These are phyloP conservation scores for Harpegnathos saltator DNA, from an alignment of 1,140 invertebrate genomes.

Conservation along the genomic window DNA sequence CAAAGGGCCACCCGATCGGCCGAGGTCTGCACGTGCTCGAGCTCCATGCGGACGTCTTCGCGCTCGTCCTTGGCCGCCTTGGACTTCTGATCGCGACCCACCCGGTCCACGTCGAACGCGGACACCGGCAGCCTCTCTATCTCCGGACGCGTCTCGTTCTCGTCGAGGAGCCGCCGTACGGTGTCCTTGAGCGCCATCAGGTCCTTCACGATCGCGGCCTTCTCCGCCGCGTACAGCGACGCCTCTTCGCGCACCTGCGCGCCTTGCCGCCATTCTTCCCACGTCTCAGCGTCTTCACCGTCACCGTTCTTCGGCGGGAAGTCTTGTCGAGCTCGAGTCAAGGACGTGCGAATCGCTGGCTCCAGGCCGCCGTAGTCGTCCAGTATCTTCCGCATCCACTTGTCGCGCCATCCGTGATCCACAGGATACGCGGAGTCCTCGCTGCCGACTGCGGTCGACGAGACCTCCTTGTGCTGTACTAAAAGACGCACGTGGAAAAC, in stretches of 20 bases:
- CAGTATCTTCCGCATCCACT: constrained; percentile 54
- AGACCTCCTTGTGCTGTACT: constrained; percentile 49
- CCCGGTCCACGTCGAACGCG: constrained; percentile 78
- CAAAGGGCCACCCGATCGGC: constrained; percentile 81
- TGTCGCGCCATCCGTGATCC: constrained; percentile 51
- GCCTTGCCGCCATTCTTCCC: constrained; percentile 77
- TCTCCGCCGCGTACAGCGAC: constrained; percentile 52
- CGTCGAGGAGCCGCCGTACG: constrained; percentile 73
- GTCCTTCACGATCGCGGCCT: constrained; percentile 62
- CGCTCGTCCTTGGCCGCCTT: constrained; percentile 81
- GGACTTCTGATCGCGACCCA: constrained; percentile 71
- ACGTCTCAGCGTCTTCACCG: too few relatives aligned
- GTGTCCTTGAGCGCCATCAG: constrained; percentile 73
- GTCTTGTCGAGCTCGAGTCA: constrained; percentile 51
- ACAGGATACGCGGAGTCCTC: not conserved
- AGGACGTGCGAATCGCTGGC: constrained; percentile 53
- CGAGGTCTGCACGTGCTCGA: constrained; percentile 79
- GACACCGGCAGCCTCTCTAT: constrained; percentile 76
- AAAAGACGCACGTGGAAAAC: too few relatives aligned
- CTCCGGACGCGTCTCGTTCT: constrained; percentile 77
- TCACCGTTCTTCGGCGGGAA: constrained; percentile 52
- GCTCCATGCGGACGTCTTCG: constrained; percentile 75
- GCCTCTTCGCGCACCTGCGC: constrained; percentile 64
- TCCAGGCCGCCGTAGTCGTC: constrained; percentile 71
- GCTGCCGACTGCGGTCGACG: not conserved